Percentiles rank a stretch among this genome's conserved stretches.
Evolutionary conservation across 2,888 invertebrate genomes (phyloP).

Genomic region (Bugulina stolonifera): DNA sequence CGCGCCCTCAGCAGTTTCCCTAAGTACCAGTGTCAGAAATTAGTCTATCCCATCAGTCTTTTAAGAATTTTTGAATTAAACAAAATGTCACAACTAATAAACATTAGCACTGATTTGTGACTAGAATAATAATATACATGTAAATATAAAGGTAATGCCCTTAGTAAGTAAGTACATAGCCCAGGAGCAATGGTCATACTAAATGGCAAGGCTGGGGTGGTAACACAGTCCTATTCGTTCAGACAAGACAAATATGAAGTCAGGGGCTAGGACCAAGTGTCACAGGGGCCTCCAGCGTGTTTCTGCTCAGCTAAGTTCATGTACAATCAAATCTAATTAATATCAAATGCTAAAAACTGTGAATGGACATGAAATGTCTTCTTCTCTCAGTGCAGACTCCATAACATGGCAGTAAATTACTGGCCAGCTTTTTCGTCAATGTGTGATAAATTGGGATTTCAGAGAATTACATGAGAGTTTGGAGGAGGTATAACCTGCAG

Average conservation of each 20-base stretch:
- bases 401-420: no score
- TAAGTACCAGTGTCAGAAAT: no score
- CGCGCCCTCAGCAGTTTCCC: no score
- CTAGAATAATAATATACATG: not conserved
- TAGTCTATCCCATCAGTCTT: no score
- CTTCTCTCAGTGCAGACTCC: no score
- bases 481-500: not conserved
- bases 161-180: no score
- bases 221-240: not conserved
- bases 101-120: not conserved
- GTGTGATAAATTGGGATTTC: no score
- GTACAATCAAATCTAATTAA: not conserved
- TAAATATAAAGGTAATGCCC: no score
- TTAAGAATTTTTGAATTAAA: not conserved
- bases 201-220: not conserved
- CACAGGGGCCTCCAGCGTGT: not conserved
- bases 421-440: no score
- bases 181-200: not conserved
- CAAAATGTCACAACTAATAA: constrained; percentile 13
- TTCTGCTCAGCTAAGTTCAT: not conserved
- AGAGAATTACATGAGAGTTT: not conserved
- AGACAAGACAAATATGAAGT: not conserved
- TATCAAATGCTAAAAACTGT: no score
- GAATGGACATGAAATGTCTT: no score
- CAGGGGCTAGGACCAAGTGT: no score